Percentiles rank a stretch among this genome's conserved stretches.
These are phyloP conservation scores for Catharus ustulatus DNA, from an alignment of 2,797 vertebrate genomes.

Conservation along the genomic window DNA sequence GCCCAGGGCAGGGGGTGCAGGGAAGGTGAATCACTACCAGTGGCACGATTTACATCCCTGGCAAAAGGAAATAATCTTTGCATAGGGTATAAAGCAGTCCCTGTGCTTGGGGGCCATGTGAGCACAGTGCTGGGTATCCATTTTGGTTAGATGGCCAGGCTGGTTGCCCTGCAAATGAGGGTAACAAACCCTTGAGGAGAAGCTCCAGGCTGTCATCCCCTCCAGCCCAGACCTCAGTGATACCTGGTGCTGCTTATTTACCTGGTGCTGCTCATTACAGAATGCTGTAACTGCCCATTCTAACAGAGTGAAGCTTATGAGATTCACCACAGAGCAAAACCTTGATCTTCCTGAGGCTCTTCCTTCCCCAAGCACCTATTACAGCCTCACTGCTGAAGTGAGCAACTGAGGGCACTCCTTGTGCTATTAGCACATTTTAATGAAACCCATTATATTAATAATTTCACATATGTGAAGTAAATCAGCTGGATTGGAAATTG, in stretches of 20 bases:
- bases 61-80: neutral
- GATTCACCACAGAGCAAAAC: neutral
- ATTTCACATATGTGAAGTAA: constrained; percentile 52
- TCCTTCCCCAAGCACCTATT: neutral
- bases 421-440: constrained; percentile 34
- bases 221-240: neutral
- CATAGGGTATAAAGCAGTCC: neutral
- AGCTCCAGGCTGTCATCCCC: neutral
- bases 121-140: neutral
- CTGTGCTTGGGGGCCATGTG: neutral
- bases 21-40: neutral
- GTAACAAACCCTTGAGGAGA: neutral
- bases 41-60: neutral
- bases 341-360: neutral
- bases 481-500: constrained; percentile 37
- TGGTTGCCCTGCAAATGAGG: neutral
- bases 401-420: constrained; percentile 3
- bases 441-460: constrained; percentile 22
- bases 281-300: neutral
- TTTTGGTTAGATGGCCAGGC: neutral
- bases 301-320: neutral
- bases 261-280: neutral
- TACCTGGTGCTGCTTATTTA: neutral
- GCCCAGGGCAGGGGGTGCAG: neutral
- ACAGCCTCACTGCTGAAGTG: constrained; percentile 33